These are phyloP conservation scores for Halcyon malimbica DNA, from an alignment of 2,113 vertebrate genomes.

Conservation along the genomic window DNA sequence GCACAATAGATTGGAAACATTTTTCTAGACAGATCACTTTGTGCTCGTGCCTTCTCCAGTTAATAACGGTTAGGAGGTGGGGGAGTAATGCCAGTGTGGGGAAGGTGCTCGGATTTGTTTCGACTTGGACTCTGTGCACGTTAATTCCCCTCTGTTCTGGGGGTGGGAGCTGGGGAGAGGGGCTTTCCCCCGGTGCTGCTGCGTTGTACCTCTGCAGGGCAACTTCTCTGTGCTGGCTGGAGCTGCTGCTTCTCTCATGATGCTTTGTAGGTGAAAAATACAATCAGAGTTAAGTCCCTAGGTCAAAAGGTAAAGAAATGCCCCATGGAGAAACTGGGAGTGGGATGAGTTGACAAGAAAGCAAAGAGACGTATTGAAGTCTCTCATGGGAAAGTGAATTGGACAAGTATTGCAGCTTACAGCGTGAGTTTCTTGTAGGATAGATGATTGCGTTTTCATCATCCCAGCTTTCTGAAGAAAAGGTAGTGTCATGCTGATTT, in stretches of 20 bases:
- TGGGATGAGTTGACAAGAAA: not conserved
- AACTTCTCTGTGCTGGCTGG: not conserved
- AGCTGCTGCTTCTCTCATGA: not conserved
- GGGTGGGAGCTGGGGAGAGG: not conserved
- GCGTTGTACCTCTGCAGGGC: not conserved
- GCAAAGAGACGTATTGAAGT: not conserved
- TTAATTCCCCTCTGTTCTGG: not conserved
- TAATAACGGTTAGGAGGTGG: not conserved
- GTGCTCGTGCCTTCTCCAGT: not conserved
- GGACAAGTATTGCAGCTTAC: not conserved
- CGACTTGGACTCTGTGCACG: not conserved
- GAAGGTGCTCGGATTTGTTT: not conserved
- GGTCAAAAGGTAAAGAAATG: not conserved
- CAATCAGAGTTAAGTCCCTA: not conserved
- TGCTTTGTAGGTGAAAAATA: not conserved
- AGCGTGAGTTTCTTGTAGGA: not conserved
- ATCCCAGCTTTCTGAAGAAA: not conserved
- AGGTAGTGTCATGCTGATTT: not conserved
- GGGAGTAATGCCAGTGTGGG: not conserved
- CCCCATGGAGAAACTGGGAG: not conserved
- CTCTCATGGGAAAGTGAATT: not conserved
- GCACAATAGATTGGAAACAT: not conserved
- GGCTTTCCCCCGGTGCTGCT: not conserved
- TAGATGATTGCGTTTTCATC: not conserved
- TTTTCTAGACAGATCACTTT: slow-evolving; percentile 28